A percentile compares a stretch with the other conserved stretches of the same genome.
Conservation (phyloP, 1,140 invertebrate species). For the Lucilia sericata region DNA sequence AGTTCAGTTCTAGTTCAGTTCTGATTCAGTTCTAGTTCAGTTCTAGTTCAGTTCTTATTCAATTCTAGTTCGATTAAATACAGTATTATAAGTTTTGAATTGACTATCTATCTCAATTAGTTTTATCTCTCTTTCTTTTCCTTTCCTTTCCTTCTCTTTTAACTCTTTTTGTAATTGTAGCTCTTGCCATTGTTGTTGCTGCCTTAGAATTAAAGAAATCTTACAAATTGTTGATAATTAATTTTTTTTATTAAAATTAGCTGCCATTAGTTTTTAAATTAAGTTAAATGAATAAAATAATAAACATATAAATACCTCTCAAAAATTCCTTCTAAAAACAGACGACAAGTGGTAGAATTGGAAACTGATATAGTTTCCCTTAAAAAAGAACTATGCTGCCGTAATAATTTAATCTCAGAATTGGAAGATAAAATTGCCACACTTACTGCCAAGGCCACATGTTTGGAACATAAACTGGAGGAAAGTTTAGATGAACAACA, state of each 20-base stretch:
- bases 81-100: too few relatives aligned
- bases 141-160: conserved; percentile 8
- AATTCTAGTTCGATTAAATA: too few relatives aligned
- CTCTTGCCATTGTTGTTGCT: conserved; percentile 34
- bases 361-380: conserved; percentile 56
- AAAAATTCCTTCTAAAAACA: conserved; percentile 35
- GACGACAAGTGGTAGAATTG: conserved; percentile 60
- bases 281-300: not conserved
- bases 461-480: conserved; percentile 56
- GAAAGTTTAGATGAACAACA: conserved; percentile 53
- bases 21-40: too few relatives aligned
- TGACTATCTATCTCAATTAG: too few relatives aligned
- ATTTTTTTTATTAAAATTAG: not conserved
- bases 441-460: conserved; percentile 46
- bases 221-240: conserved; percentile 15
- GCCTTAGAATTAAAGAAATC: conserved; percentile 30
- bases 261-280: not conserved
- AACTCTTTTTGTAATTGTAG: conserved; percentile 16
- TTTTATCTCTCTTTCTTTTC: not conserved
- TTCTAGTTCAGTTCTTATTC: too few relatives aligned
- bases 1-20: too few relatives aligned
- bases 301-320: not conserved
- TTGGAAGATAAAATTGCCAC: conserved; percentile 53
- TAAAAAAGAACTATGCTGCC: conserved; percentile 54
- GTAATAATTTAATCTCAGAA: conserved; percentile 53